phyloP scores from a whole-genome alignment of 2,888 invertebrate genomes.

The Pycnomerus fuliginosus region DNA sequence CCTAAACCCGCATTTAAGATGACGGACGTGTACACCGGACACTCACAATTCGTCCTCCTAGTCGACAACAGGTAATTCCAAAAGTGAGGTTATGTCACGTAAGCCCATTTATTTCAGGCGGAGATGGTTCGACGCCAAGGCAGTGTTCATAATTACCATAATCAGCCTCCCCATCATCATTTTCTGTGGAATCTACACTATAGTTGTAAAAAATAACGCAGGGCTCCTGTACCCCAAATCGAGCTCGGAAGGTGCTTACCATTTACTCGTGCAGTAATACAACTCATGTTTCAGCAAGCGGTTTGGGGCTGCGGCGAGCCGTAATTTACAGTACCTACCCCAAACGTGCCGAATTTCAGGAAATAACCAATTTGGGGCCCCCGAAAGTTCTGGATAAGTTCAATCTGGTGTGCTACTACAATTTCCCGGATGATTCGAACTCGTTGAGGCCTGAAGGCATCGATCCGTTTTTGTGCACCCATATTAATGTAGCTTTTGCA shows the following conservation, averaged over 20 bases:
- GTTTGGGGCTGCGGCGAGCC: constrained; percentile 39
- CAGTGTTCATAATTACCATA: constrained; percentile 29
- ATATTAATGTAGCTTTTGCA: constrained; percentile 78
- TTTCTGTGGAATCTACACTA: constrained; percentile 35
- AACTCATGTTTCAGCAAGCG: constrained; percentile 32
- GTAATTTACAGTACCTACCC: constrained; percentile 35
- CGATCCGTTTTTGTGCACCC: constrained; percentile 76
- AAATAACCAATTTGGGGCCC: constrained; percentile 9
- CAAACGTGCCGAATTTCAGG: constrained; percentile 24
- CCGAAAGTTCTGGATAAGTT: constrained; percentile 8
- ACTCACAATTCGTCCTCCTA: constrained; percentile 18
- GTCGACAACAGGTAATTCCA: constrained; percentile 10
- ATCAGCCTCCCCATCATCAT: constrained; percentile 34
- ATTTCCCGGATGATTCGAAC: constrained; percentile 51
- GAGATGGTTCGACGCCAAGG: constrained; percentile 30
- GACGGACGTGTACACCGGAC: constrained; percentile 16
- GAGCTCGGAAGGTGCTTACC: constrained; percentile 21
- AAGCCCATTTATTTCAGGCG: constrained; percentile 1
- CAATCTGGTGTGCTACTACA: constrained; percentile 70
- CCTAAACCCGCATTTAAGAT: too few species aligned
- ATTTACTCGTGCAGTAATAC: not conserved
- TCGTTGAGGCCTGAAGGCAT: constrained; percentile 51
- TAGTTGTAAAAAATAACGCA: constrained; percentile 34
- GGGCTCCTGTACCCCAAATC: constrained; percentile 33
- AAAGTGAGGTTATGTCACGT: not conserved